Percentiles rank a stretch among this genome's conserved stretches.
Evolutionary conservation across 2,113 vertebrate species (phyloP).

Genomic region (Mola mola): DNA sequence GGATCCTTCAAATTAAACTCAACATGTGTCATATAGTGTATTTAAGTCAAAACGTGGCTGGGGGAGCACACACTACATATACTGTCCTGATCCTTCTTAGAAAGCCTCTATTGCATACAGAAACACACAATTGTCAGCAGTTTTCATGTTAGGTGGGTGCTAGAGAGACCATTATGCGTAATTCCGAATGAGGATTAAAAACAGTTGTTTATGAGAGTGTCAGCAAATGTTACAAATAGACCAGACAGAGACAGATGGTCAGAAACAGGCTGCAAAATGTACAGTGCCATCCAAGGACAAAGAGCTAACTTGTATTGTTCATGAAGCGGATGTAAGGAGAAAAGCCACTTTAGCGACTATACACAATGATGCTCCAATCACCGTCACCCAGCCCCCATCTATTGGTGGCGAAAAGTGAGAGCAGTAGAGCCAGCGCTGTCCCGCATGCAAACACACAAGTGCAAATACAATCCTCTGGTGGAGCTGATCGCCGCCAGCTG

Average conservation of each 20-base stretch:
- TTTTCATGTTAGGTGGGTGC: conserved; percentile 7
- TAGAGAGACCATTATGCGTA: conserved; percentile 16
- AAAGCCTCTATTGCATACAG: background rate
- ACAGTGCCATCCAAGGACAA: background rate
- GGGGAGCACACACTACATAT: background rate
- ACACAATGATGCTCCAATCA: no score
- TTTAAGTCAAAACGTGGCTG: background rate
- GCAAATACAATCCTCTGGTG: no score
- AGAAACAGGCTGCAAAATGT: background rate
- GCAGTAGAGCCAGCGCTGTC: no score
- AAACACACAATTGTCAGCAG: conserved; percentile 22
- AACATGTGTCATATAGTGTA: conserved; percentile 7
- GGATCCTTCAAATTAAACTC: conserved; percentile 24
- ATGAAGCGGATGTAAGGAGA: no score
- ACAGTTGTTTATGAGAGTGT: conserved; percentile 14
- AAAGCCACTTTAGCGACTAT: no score
- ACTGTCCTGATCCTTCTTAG: conserved; percentile 4
- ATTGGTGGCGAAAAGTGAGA: no score
- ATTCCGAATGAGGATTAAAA: conserved; percentile 38
- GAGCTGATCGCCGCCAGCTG: no score
- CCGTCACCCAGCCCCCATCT: no score
- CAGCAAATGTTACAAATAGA: conserved; percentile 11
- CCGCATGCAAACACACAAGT: no score
- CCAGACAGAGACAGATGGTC: background rate
- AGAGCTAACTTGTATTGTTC: no score